Evolutionary conservation across 2,113 vertebrate species (phyloP), one percentile per base, ranked within the genome.

Genomic region (Dasyurus viverrinus): DNA sequence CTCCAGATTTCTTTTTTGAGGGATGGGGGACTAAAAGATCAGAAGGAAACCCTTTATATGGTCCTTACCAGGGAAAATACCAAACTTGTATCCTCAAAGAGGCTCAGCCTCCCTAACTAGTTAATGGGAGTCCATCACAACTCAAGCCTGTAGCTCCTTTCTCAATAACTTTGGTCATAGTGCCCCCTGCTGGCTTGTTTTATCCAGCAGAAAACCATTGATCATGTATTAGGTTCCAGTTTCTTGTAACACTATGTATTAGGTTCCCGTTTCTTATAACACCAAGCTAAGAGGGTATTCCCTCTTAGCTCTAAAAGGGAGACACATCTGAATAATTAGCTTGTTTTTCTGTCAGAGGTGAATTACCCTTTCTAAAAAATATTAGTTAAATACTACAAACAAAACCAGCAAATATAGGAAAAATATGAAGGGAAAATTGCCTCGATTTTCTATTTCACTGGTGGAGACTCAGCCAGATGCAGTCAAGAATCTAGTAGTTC

Each of bases 261-360:
- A n/a, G 36, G n/a, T 0, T 23, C n/a, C 68, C n/a, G 23, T 84
- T 84, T 84, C n/a, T 84, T 42, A 84, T 42, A 84, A 42, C 23
- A 42, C n/a, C 68, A 76, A 84, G 3, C 16, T 84, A 27, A 8
- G 48, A 7, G 26, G 12, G 2, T 68, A 25, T 57, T 47, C 53
- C 52, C n/a, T n/a, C 25, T 54, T 9, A 94, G 47, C 50, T 84
- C n/a, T 84, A 84, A 84, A 84, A 84, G 68, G n/a, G 19, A 84
- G n/a, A n/a, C 6, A n/a, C 6, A 84, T 42, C 19, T 16, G 0
- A 84, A 84, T 42, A 42, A 23, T 84, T 48, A 68, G 14, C 50
- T 90, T 94, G 90, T 52, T 47, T n/a, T 42, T 68, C 96, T 89
- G 7, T 84, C 54, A 94, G 93, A 94, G 52, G 22, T 53, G 54